Conservation (phyloP, 2,797 vertebrate species). For the Garrulus glandarius region DNA sequence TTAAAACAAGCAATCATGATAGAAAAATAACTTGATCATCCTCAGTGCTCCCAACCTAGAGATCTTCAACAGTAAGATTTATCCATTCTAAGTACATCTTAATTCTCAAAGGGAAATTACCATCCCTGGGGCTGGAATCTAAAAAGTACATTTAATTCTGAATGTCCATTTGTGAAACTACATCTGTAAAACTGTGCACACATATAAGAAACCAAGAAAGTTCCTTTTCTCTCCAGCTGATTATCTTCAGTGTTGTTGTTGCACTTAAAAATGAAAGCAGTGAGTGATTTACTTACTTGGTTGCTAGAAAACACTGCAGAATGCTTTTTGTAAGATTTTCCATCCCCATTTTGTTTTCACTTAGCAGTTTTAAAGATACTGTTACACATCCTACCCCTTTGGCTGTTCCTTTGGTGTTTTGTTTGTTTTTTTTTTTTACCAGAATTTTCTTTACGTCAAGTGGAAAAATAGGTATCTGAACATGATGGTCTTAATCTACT, state of each 20-base stretch:
- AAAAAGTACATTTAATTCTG: not conserved
- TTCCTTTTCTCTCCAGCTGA: not conserved
- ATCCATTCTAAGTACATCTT: not conserved
- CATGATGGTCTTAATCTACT: not conserved
- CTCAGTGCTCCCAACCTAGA: not conserved
- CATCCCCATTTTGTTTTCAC: not conserved
- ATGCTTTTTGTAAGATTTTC: not conserved
- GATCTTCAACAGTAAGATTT: not conserved
- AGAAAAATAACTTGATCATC: not conserved
- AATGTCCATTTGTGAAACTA: not conserved
- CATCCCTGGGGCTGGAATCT: not conserved
- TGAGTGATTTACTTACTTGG: not conserved
- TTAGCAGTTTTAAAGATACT: not conserved
- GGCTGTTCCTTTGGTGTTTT: not conserved
- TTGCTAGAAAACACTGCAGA: not conserved
- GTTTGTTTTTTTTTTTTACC: fast-evolving
- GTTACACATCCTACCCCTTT: not conserved
- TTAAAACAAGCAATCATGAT: not conserved
- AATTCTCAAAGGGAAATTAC: not conserved
- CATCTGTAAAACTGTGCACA: not conserved
- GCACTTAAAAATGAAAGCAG: not conserved
- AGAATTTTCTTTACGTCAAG: not conserved
- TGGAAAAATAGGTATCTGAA: not conserved
- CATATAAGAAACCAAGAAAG: not conserved
- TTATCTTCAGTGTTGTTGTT: not conserved